These are phyloP conservation scores for Frieseomelitta varia DNA, from an alignment of 1,140 invertebrate species.

Conservation along the genomic window DNA sequence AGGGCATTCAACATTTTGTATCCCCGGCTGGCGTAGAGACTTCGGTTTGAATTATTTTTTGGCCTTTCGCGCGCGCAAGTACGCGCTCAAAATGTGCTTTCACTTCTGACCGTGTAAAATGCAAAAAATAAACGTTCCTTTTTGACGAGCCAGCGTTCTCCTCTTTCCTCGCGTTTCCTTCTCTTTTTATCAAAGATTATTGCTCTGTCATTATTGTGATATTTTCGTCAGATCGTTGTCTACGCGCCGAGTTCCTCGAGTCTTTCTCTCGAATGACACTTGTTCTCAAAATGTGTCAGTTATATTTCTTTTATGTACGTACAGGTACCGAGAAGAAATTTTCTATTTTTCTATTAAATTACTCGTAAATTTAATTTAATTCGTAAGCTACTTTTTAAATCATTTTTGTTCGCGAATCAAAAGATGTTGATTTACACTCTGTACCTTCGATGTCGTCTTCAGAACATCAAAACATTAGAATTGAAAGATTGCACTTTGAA, in stretches of 20 bases:
- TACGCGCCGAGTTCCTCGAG: not conserved
- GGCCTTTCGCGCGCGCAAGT: constrained; percentile 35
- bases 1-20: constrained; percentile 29
- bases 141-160: not conserved
- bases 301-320: not conserved
- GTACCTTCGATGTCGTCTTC: too few relatives aligned
- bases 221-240: not conserved
- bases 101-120: constrained; percentile 21
- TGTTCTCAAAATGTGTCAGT: not conserved
- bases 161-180: not conserved
- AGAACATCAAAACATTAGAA: too few relatives aligned
- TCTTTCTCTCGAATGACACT: not conserved
- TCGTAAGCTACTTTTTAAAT: too few relatives aligned
- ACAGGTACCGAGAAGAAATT: not conserved
- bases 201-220: not conserved
- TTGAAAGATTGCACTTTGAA: too few relatives aligned
- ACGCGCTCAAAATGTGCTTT: constrained; percentile 11
- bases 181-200: not conserved
- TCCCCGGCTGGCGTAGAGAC: constrained; percentile 20
- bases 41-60: constrained; percentile 35
- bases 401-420: too few relatives aligned
- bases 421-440: too few relatives aligned
- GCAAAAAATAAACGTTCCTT: not conserved
- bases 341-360: not conserved
- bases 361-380: not conserved